Percentiles rank a stretch among this genome's conserved stretches.
phyloP scores from a whole-genome alignment of 2,113 vertebrate genomes.

The Gobiocypris rarus region DNA sequence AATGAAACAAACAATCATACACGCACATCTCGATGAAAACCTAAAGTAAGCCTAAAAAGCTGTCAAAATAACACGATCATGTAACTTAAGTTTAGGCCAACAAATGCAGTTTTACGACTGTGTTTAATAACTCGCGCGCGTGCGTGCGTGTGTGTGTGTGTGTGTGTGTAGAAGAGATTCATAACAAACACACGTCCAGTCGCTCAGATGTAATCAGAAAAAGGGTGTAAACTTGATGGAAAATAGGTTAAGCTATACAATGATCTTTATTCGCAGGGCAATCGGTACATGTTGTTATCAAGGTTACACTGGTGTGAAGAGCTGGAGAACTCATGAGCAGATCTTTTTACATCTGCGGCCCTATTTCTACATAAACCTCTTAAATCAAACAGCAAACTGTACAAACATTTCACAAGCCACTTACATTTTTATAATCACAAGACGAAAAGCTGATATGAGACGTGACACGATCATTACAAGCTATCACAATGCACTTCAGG shows the following conservation, averaged over 20 bases:
- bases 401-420: background rate
- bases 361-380: background rate
- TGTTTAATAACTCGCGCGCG: too few species aligned
- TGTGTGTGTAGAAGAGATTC: too few species aligned
- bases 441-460: background rate
- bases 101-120: too few species aligned
- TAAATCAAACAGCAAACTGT: background rate
- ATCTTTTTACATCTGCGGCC: background rate
- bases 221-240: background rate
- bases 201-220: too few species aligned
- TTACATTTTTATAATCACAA: background rate
- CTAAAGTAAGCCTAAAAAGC: background rate
- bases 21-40: background rate
- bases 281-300: too few species aligned
- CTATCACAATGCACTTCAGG: background rate
- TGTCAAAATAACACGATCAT: background rate
- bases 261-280: background rate
- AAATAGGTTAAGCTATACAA: background rate
- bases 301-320: background rate
- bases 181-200: background rate
- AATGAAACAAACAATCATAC: background rate
- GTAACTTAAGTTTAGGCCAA: too few species aligned
- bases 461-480: background rate
- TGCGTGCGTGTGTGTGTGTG: too few species aligned
- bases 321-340: background rate